Evolutionary conservation across 2,888 invertebrate genomes (phyloP).

Genomic region (Isoperla grammatica): DNA sequence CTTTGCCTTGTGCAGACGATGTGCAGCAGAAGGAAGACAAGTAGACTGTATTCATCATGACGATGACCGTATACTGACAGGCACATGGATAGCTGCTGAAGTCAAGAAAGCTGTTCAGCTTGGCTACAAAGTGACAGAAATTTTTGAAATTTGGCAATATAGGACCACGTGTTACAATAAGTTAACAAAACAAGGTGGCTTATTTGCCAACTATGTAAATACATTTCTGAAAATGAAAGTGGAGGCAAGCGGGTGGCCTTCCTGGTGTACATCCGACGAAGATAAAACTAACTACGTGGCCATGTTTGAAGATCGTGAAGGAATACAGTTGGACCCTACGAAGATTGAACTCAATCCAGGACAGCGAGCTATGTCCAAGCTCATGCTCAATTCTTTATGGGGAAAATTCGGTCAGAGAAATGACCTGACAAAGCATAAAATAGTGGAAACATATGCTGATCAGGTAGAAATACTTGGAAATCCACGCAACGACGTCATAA

Average conservation of each 20-base stretch:
- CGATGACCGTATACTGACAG: constrained; percentile 33
- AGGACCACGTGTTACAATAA: constrained; percentile 32
- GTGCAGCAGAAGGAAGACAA: constrained; percentile 35
- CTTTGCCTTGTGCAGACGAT: constrained; percentile 39
- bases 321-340: constrained; percentile 17
- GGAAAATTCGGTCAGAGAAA: constrained; percentile 24
- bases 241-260: constrained; percentile 35
- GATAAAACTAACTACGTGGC: constrained; percentile 24
- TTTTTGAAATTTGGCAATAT: constrained; percentile 40
- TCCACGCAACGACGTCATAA: background rate
- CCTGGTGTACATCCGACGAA: constrained; percentile 29
- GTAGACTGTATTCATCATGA: constrained; percentile 37
- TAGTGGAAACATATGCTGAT: background rate
- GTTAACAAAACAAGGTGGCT: constrained; percentile 28
- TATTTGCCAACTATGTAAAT: constrained; percentile 39
- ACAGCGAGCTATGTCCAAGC: constrained; percentile 29
- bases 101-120: constrained; percentile 36
- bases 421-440: background rate
- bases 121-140: constrained; percentile 38
- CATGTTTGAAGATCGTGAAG: constrained; percentile 27
- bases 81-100: constrained; percentile 40
- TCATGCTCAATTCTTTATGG: constrained; percentile 34
- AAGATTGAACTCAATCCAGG: constrained; percentile 29
- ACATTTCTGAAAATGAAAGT: constrained; percentile 37
- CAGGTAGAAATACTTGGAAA: background rate